phyloP scores from a whole-genome alignment of 2,113 vertebrate genomes.

The Cygnus buccinator region DNA sequence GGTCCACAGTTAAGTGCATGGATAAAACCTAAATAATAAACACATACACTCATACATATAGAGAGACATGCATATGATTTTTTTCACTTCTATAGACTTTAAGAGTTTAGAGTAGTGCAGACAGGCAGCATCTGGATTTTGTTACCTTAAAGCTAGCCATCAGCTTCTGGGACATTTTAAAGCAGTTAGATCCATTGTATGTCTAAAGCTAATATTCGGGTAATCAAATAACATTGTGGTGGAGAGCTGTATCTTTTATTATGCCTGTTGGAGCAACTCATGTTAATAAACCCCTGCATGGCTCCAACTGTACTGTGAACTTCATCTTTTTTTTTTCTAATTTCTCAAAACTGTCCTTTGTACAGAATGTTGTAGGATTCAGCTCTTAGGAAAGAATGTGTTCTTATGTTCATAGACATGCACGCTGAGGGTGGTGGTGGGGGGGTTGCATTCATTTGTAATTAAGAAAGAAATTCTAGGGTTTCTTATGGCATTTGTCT shows the following conservation, averaged over 20 bases:
- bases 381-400: conserved; percentile 19
- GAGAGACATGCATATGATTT: not conserved
- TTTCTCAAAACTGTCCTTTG: conserved; percentile 10
- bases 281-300: conserved; percentile 22
- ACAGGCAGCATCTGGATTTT: conserved; percentile 79
- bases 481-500: not conserved
- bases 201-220: conserved; percentile 65
- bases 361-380: not conserved
- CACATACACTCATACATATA: not conserved
- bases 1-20: not conserved
- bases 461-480: not conserved
- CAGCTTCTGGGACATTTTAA: conserved; percentile 77
- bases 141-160: conserved; percentile 77
- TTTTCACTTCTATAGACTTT: conserved; percentile 42
- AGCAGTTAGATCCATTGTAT: conserved; percentile 68
- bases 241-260: conserved; percentile 34
- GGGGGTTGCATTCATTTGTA: not conserved
- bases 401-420: conserved; percentile 25
- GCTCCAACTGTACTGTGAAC: not conserved
- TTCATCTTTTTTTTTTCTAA: conserved; percentile 1
- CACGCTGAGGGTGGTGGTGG: not conserved
- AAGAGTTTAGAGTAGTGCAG: conserved; percentile 53
- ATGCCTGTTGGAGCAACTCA: not conserved
- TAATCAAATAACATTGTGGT: conserved; percentile 64
- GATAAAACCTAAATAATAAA: conserved; percentile 8